These are phyloP conservation scores for Lucifuga dentata DNA, from an alignment of 2,113 vertebrate genomes.

Conservation along the genomic window DNA sequence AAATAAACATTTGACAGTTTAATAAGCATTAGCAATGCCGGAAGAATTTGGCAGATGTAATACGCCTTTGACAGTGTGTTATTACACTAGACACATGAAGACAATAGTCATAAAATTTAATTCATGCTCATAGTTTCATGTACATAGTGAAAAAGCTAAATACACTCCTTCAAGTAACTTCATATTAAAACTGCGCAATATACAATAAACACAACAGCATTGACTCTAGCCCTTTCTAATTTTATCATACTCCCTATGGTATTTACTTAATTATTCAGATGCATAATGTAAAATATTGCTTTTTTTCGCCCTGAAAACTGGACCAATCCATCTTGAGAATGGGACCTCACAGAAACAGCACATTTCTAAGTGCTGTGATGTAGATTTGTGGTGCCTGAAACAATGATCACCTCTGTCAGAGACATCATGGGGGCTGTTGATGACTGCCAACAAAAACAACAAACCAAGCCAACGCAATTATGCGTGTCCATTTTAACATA, in stretches of 20 bases:
- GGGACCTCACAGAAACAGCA: slow-evolving; percentile 46
- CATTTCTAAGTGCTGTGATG: slow-evolving; percentile 38
- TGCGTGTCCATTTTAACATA: slow-evolving; percentile 67
- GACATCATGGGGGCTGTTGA: slow-evolving; percentile 54
- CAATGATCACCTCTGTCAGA: slow-evolving; percentile 57
- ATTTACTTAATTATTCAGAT: slow-evolving; percentile 50
- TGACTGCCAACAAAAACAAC: slow-evolving; percentile 73
- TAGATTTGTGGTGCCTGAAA: slow-evolving; percentile 63
- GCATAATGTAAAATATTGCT: background rate
- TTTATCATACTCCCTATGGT: slow-evolving; percentile 5
- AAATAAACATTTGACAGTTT: no score
- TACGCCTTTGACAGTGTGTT: no score
- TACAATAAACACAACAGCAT: slow-evolving; percentile 3
- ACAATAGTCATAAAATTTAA: no score
- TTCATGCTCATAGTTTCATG: no score
- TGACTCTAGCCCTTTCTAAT: slow-evolving; percentile 10
- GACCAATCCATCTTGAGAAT: slow-evolving; percentile 17
- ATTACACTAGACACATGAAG: no score
- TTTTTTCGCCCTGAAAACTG: slow-evolving; percentile 6
- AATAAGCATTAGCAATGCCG: no score
- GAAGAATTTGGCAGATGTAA: no score
- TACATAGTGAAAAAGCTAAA: no score
- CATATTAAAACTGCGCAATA: slow-evolving; percentile 4
- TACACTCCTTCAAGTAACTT: background rate
- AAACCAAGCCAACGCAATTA: slow-evolving; percentile 65